Conservation (phyloP, 2,888 invertebrate genomes). For the Mamestra brassicae region DNA sequence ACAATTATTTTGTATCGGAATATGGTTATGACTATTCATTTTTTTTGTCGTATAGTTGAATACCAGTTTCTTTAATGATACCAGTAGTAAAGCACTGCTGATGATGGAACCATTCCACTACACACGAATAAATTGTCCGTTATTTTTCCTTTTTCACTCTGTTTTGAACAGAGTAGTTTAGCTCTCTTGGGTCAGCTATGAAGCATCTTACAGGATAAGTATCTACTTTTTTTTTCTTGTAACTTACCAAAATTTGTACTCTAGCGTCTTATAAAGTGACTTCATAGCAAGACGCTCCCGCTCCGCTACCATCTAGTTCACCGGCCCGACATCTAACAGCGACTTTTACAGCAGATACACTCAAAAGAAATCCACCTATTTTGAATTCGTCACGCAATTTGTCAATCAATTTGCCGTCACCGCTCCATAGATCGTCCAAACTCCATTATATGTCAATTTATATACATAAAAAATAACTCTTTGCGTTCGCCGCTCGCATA, state of each 20-base stretch:
- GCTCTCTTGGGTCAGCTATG: neutral
- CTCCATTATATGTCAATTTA: conserved; percentile 89
- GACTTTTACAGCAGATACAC: conserved; percentile 85
- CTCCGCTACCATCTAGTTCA: conserved; percentile 50
- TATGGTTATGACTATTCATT: neutral
- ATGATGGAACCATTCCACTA: neutral
- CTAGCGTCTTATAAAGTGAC: neutral
- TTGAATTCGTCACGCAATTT: conserved; percentile 90
- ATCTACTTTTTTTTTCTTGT: neutral
- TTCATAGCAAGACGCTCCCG: conserved; percentile 18
- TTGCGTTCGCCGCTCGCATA: conserved; percentile 88
- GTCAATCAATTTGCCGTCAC: conserved; percentile 89
- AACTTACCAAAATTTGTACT: neutral
- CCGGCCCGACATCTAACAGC: conserved; percentile 76
- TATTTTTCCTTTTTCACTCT: too few species aligned
- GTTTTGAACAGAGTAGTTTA: neutral
- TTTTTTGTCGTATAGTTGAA: neutral
- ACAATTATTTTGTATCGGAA: conserved; percentile 40
- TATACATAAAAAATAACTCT: conserved; percentile 82
- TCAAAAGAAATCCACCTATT: conserved; percentile 90
- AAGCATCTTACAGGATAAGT: neutral
- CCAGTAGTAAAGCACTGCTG: neutral
- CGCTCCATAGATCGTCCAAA: conserved; percentile 82
- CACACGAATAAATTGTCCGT: neutral
- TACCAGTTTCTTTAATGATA: conserved; percentile 6